phyloP scores from a whole-genome alignment of 2,113 vertebrate genomes.

The Chaenogobius annularis region DNA sequence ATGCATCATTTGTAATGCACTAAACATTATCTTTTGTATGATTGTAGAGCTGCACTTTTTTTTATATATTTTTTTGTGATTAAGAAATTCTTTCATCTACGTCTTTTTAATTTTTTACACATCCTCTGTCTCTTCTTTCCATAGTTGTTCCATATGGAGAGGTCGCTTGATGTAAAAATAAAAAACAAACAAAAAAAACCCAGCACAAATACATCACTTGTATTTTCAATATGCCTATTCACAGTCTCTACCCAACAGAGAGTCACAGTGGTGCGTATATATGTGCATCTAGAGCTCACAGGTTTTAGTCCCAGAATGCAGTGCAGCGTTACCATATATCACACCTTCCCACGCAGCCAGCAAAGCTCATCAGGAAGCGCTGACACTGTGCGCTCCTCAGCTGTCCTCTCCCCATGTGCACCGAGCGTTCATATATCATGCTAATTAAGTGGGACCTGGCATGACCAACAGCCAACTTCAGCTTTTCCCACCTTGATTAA shows the following conservation, averaged over 20 bases:
- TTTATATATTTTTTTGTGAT: not conserved
- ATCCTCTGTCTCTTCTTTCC: slow-evolving; percentile 51
- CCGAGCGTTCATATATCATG: slow-evolving; percentile 29
- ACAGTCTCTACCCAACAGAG: not conserved
- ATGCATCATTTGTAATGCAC: not conserved
- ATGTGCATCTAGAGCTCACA: not conserved
- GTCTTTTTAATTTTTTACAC: slow-evolving; percentile 52
- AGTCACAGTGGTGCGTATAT: not conserved
- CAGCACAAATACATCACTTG: not conserved
- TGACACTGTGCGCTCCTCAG: slow-evolving; percentile 2
- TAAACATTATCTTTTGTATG: not conserved
- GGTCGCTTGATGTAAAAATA: slow-evolving; percentile 24
- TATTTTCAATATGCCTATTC: not conserved
- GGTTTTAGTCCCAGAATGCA: slow-evolving; percentile 25
- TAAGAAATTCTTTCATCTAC: too few species aligned
- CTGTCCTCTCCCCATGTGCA: slow-evolving; percentile 7
- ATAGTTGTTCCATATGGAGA: slow-evolving; percentile 40
- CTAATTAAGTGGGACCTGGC: slow-evolving; percentile 30
- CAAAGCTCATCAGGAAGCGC: slow-evolving; percentile 28
- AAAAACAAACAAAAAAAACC: too few species aligned
- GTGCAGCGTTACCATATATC: slow-evolving; percentile 8
- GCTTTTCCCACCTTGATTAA: slow-evolving; percentile 21
- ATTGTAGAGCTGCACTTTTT: too few species aligned
- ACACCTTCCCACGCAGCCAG: slow-evolving; percentile 9
- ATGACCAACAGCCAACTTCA: slow-evolving; percentile 24